Evolutionary conservation across 2,888 invertebrate genomes (phyloP).

Genomic region (Physocephala rufipes): DNA sequence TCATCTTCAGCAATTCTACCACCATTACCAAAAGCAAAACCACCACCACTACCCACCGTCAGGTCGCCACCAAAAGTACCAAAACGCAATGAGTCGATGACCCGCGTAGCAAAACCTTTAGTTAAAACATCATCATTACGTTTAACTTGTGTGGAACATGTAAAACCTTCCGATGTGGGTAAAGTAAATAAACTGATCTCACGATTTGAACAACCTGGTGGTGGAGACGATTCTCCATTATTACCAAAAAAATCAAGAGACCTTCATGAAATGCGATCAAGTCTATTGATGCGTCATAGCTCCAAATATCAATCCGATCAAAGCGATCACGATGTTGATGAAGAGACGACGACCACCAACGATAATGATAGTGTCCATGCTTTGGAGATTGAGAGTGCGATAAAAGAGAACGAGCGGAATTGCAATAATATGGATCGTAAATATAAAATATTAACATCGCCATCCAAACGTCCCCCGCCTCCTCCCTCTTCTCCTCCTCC

Average conservation of each 20-base stretch:
- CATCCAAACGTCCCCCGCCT: too few species aligned
- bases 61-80: constrained; percentile 49
- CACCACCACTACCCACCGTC: constrained; percentile 40
- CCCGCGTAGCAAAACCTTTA: constrained; percentile 55
- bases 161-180: constrained; percentile 59
- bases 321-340: constrained; percentile 35
- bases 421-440: too few species aligned
- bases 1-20: constrained; percentile 44
- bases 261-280: constrained; percentile 28
- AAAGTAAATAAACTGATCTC: constrained; percentile 64
- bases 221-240: too few species aligned
- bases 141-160: constrained; percentile 60
- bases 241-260: too few species aligned
- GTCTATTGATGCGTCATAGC: constrained; percentile 45
- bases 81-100: constrained; percentile 54
- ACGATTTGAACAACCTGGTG: constrained; percentile 57
- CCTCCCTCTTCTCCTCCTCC: too few species aligned
- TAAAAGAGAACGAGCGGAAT: too few species aligned
- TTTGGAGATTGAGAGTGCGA: too few species aligned
- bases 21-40: constrained; percentile 41
- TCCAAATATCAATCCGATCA: constrained; percentile 48
- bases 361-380: neutral
- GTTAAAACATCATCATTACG: constrained; percentile 62
- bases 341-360: neutral
- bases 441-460: too few species aligned